Conservation (phyloP, 2,888 invertebrate genomes). For the Arge pagana region DNA sequence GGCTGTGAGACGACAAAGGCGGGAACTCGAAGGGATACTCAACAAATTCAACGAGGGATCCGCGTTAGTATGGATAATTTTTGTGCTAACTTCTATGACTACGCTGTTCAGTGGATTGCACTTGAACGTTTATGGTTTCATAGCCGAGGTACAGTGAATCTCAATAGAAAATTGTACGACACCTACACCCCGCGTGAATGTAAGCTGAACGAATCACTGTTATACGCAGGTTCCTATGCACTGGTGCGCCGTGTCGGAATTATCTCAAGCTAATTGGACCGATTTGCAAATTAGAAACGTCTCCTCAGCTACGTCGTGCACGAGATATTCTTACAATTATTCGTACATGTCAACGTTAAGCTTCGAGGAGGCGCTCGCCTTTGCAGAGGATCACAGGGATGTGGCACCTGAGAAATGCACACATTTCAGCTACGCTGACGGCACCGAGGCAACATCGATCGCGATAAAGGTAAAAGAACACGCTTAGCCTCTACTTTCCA, state of each 20-base stretch:
- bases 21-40: slow-evolving; percentile 34
- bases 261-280: slow-evolving; percentile 60
- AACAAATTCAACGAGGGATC: slow-evolving; percentile 45
- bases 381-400: slow-evolving; percentile 38
- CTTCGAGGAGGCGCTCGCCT: slow-evolving; percentile 55
- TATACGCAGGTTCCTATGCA: slow-evolving; percentile 51
- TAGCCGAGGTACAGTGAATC: slow-evolving; percentile 61
- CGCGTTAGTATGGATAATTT: slow-evolving; percentile 53
- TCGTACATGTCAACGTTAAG: slow-evolving; percentile 53
- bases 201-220: too few species aligned
- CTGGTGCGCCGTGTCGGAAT: slow-evolving; percentile 59
- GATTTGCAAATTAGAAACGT: slow-evolving; percentile 57
- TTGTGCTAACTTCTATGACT: slow-evolving; percentile 59
- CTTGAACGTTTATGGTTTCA: slow-evolving; percentile 62
- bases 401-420: slow-evolving; percentile 53
- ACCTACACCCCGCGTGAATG: too few species aligned
- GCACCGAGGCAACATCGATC: slow-evolving; percentile 52
- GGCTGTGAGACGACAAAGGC: too few species aligned
- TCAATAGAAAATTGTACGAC: too few species aligned
- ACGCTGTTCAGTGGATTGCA: slow-evolving; percentile 63
- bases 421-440: slow-evolving; percentile 45
- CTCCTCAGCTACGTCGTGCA: slow-evolving; percentile 52
- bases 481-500: too few species aligned
- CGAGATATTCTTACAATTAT: slow-evolving; percentile 60
- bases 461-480: slow-evolving; percentile 53